Evolutionary conservation across 92 coral and sea anemone species (phyloP).

Genomic region (Porites divaricata): DNA sequence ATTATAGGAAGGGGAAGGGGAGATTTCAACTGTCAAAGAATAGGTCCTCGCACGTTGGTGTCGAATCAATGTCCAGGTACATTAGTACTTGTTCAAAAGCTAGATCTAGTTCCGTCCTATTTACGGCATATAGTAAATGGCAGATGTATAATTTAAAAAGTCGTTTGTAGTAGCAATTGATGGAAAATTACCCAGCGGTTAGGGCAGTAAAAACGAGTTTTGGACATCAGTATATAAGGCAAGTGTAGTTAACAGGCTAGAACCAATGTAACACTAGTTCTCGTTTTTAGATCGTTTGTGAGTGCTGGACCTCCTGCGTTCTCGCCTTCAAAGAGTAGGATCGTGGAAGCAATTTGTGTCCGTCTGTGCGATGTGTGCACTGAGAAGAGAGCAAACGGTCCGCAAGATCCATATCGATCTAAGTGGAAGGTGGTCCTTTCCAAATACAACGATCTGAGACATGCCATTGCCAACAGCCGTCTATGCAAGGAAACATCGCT

Average conservation of each 20-base stretch:
- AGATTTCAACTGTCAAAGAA: conserved; percentile 11
- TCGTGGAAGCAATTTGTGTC: conserved; percentile 53
- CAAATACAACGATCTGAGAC: conserved; percentile 31
- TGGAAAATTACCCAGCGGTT: no score
- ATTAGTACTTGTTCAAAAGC: no score
- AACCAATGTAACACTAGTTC: background rate
- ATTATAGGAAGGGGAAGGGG: conserved; percentile 2
- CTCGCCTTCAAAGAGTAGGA: conserved; percentile 42
- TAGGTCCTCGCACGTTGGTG: conserved; percentile 26
- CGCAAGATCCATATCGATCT: conserved; percentile 32
- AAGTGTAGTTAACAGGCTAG: background rate
- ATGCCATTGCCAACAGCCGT: conserved; percentile 29
- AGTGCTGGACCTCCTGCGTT: conserved; percentile 48
- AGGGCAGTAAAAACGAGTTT: background rate
- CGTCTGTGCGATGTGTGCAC: conserved; percentile 10
- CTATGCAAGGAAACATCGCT: conserved; percentile 12
- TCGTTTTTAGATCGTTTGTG: conserved; percentile 44
- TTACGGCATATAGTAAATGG: no score
- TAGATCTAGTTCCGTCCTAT: no score
- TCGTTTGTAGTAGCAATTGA: no score
- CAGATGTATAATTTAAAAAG: no score
- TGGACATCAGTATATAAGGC: background rate
- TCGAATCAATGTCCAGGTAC: conserved; percentile 3
- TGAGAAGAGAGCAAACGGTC: conserved; percentile 14
- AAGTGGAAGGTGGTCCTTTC: conserved; percentile 62